A percentile compares a stretch with the other conserved stretches of the same genome.
Conservation (phyloP, 2,797 vertebrate species). For the Peromyscus nudipes region DNA sequence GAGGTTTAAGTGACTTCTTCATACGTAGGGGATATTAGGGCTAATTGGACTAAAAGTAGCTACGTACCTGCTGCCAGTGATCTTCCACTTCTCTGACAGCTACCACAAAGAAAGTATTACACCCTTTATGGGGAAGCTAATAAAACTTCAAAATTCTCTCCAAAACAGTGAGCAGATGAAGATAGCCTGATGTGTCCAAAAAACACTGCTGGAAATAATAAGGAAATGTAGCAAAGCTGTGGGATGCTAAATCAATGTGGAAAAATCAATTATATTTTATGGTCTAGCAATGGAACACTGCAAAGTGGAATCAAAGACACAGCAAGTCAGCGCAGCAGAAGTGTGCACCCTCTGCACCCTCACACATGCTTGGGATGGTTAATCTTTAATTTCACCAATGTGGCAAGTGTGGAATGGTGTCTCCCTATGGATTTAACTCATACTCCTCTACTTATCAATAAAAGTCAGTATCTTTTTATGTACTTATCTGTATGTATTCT, state of each 20-base stretch:
- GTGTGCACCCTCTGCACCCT: neutral
- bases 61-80: neutral
- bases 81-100: neutral
- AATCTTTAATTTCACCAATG: neutral
- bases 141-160: constrained; percentile 38
- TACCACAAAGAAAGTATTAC: neutral
- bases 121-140: neutral
- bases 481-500: neutral
- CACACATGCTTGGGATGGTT: neutral
- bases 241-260: neutral
- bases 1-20: neutral
- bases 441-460: neutral
- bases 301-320: neutral
- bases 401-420: neutral
- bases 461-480: neutral
- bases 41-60: neutral
- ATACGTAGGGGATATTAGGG: neutral
- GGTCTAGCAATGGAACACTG: neutral
- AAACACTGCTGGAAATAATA: neutral
- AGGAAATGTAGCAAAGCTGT: constrained; percentile 34
- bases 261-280: constrained; percentile 39
- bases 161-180: constrained; percentile 8
- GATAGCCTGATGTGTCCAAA: neutral
- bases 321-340: neutral
- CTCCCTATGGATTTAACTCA: neutral